Evolutionary conservation across 2,888 invertebrate genomes (phyloP), one percentile per base, ranked within the genome.

Genomic region (Eupithecia insigniata): DNA sequence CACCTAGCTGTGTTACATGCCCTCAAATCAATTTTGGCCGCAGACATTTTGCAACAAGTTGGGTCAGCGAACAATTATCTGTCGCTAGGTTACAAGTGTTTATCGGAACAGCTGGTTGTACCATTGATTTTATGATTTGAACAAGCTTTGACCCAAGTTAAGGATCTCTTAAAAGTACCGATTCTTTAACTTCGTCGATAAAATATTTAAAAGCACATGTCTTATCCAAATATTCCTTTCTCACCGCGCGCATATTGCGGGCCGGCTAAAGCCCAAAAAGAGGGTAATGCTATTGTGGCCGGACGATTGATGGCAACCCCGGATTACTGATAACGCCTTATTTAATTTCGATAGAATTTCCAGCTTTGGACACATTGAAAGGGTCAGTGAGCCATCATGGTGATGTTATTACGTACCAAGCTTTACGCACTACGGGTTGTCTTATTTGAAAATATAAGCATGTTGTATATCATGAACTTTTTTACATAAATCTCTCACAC

Each of bases 321-420:
- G 90, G 89, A 89, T 91, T 89, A 89, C 85, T 81, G 89, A 87
- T 89, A 89, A 85, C 87, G 85, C 86, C 84, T 88, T 88, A 89
- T 87, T 88, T 89, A 85, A 89, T 87, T 85, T 83, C 82, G 81
- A 86, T 82, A 81, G 80, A 77, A 79, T 68, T 70, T 51, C 55
- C 32, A 67, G 74, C 74, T 71, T 70, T 70, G 66, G 70, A 70
- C 70, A 66, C 66, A 55, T 68, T 68, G 69, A 69, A 71, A 70
- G 71, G 71, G 71, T 69, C 68, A 66, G 61, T 66, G 71, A 67
- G 55, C 68, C 74, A 69, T 68, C 69, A 51, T 61, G 67, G 67
- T 74, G 74, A 74, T 74, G 69, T 66, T n/a, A 74, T 74, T 62
- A 62, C 32, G 67, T 32, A n/a, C 55, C 60, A 30, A 60, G 8